Conservation (phyloP, 2,113 vertebrate genomes). For the Megalops atlanticus region DNA sequence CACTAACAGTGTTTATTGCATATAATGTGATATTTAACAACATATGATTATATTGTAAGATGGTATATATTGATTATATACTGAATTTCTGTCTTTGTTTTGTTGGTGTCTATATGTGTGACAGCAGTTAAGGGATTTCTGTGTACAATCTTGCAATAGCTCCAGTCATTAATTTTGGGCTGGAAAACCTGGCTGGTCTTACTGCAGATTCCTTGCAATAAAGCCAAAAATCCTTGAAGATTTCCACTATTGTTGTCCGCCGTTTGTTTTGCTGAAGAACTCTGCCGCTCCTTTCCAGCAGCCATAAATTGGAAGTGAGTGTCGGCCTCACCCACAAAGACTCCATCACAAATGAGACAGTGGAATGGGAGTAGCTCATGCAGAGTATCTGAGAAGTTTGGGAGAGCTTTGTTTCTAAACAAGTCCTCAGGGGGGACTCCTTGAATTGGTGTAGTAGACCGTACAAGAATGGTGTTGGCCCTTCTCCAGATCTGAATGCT, state of each 20-base stretch:
- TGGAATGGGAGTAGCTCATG: not conserved
- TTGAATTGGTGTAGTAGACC: constrained; percentile 10
- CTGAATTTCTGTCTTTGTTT: no score
- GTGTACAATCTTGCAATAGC: not conserved
- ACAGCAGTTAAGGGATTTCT: not conserved
- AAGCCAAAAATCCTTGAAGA: constrained; percentile 4
- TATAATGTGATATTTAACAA: no score
- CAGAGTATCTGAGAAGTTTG: not conserved
- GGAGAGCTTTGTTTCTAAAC: constrained; percentile 7
- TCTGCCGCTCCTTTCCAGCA: not conserved
- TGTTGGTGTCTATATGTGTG: not conserved
- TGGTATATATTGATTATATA: no score
- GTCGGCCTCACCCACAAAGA: not conserved
- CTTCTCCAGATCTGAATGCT: not conserved
- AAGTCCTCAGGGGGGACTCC: constrained; percentile 19
- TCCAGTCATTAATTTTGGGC: not conserved
- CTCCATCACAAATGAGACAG: not conserved
- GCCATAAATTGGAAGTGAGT: not conserved
- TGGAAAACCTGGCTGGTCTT: not conserved
- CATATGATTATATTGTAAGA: no score
- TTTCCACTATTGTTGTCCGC: not conserved
- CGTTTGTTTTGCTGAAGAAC: not conserved
- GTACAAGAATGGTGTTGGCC: constrained; percentile 11
- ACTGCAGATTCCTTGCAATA: not conserved
- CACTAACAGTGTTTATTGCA: no score